Base-by-base conservation (phyloP, 2,113 vertebrate species). In the Anoura caudifer region DNA sequence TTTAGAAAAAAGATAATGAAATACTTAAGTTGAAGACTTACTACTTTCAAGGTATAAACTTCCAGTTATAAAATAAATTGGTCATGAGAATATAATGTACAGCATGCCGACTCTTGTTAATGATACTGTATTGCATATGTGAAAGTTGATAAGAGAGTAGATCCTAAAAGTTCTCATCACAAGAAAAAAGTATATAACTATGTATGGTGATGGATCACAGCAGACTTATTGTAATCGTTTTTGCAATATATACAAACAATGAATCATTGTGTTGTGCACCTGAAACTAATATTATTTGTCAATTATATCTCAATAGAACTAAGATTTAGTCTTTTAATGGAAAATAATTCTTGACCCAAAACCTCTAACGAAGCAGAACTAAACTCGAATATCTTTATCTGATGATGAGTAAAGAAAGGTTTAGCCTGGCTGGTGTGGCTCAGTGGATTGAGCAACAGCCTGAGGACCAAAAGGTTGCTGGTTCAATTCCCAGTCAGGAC, bases 261-360 rank as follows among this genome's bases (percentile, higher is more conserved):
- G 14, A 36, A 69, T 69, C 63, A 52, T 67, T 67, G 36, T 38
- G 31, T 38, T 85, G 43, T 50, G 50, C 33, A 36, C 22, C 33
- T 38, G 63, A 69, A 85, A 69, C 61, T 65, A 36, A 67, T 47
- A n/a, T 47, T 36, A 47, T n/a, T 12, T 69, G 63, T 69, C 43
- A 85, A 38, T 47, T 65, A 43, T 84, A 83, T 24, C 41, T 84
- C 31, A 54, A 36, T 54, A 54, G 36, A 79, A 31, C 67, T 76
- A 92, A 85, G 43, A 63, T 9, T 76, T 76, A 87, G 22, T 89
- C 14, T 38, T 95, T 92, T 87, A 41, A 61, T 50, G 94, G 76
- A 77, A 95, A 84, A 82, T 65, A 73, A 87, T 79, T 80, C 7
- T 95, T 91, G 19, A 90, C 70, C 73, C 45, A 87, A 93, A 82